Base-by-base conservation (phyloP, 2,888 invertebrate species). In the Axea sp. region DNA sequence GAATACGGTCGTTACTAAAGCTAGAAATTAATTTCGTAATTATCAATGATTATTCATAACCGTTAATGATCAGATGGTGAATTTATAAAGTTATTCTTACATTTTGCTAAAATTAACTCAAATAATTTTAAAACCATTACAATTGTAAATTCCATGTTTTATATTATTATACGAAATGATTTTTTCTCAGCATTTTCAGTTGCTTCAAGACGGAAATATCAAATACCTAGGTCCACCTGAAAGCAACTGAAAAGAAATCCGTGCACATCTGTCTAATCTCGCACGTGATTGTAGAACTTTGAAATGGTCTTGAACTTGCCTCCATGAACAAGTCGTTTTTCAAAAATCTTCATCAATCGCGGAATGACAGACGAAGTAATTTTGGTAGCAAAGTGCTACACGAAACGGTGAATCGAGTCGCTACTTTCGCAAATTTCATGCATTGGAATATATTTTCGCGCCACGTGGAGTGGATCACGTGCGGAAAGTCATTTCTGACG, bases 391-490 rank as follows among this genome's bases (percentile, higher is more conserved):
- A 19, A 19, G 4, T 19, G 4, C 19, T 3, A 19, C 11, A 15
- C 35, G 26, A 12, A 3, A 33, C 33, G 24, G 9, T 9, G 28
- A 15, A 33, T 19, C 12, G 30, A 26, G 26, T 33, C 41, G 28
- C 57, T 41, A 68, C 47, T 41, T 12, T 31, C 19, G 8, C 41
- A 31, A 47, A 49, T 57, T 68, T 12, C n/a, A 1, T 15, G 14
- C 45, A 8, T 59, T 30, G 39, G 31, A 41, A 47, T 51, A 43
- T 22, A 51, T 49, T 59, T 26, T 51, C 28, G 24, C 14, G 14
- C 7, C 55, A 71, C 59, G 71, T 60, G 59, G 59, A 55, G 39
- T 55, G 55, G 39, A 37, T 71, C 71, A 71, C 62, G 51, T 55
- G 51, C 31, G 19, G 17, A 51, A 65, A 51, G 28, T 65, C 11